Evolutionary conservation across 2,888 invertebrate genomes (phyloP).

Genomic region (Melinaea menophilus): DNA sequence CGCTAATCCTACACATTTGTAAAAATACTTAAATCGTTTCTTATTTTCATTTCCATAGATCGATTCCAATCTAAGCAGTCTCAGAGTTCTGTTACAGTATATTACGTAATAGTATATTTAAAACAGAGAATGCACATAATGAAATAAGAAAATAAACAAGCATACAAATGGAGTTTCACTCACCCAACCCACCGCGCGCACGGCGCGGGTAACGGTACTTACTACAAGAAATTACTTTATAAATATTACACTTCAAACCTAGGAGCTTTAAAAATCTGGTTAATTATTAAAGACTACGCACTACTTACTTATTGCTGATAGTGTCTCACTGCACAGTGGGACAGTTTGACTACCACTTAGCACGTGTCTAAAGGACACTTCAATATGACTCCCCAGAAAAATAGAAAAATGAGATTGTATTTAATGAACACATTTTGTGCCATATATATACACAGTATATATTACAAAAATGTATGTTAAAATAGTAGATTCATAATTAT

Average conservation of each 20-base stretch:
- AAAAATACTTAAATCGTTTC: conserved; percentile 3
- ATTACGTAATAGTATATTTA: not conserved
- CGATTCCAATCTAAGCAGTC: conserved; percentile 1
- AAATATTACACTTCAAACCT: conserved; percentile 1
- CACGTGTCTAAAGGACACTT: no score
- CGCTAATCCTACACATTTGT: not conserved
- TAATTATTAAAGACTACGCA: no score
- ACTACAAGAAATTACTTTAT: not conserved
- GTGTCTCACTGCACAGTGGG: no score
- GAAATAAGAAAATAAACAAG: conserved; percentile 8
- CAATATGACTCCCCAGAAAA: no score
- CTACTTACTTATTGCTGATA: no score
- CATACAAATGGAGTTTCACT: conserved; percentile 4
- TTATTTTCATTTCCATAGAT: conserved; percentile 2
- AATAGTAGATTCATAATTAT: no score
- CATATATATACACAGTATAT: no score
- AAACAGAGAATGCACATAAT: not conserved
- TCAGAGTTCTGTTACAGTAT: not conserved
- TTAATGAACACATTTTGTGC: no score
- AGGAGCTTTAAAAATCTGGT: not conserved
- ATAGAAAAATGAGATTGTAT: no score
- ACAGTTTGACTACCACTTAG: no score
- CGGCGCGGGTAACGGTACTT: not conserved
- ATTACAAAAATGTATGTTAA: no score
- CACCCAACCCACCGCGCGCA: not conserved